Base-by-base conservation (phyloP, 1,140 invertebrate genomes). In the Goniozus legneri region DNA sequence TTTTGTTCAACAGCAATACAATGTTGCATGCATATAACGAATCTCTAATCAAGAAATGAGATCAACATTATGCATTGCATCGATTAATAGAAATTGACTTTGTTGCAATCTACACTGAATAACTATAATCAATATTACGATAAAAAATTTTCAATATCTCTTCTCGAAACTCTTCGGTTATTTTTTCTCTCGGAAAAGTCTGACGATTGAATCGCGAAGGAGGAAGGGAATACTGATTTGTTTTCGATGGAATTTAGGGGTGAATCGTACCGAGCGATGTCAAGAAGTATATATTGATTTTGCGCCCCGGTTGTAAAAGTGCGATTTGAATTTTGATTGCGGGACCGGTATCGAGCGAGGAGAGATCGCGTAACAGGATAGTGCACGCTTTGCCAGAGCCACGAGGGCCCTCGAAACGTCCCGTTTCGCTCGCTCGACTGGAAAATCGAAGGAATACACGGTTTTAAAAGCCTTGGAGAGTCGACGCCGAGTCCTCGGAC, bases 251-350 rank as follows among this genome's bases (percentile, higher is more conserved):
- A 69, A 67, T 71, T 63, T 57, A 60, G 56, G 47, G 57, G 51
- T 52, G 52, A 27, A 27, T 27, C 12, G 6, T 27, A 12, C 6
- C 45, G n/a, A 54, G 37, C 13, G 55, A 58, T 30, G 13, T 56
- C 50, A 61, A 65, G 65, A 63, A 60, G 61, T 59, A 56, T 60
- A 66, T 75, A 76, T 76, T 75, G 74, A 75, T 75, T 76, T 76
- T 76, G 70, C 69, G 71, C 68, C 55, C 54, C 60, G 58, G 52
- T 45, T 65, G 70, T 62, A 72, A 75, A 73, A 74, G 71, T 75
- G 73, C 75, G 71, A 76, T 76, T 75, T 75, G 74, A 75, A 75
- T 76, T 76, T 75, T 76, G 74, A 76, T 76, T 76, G 71, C 63
- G 63, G 58, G 47, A 57, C n/a, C n/a, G n/a, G n/a, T n/a, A n/a